Percentiles rank a stretch among this genome's conserved stretches.
These are phyloP conservation scores for Nemotelus nigrinus DNA, from an alignment of 2,888 invertebrate genomes.

Conservation along the genomic window DNA sequence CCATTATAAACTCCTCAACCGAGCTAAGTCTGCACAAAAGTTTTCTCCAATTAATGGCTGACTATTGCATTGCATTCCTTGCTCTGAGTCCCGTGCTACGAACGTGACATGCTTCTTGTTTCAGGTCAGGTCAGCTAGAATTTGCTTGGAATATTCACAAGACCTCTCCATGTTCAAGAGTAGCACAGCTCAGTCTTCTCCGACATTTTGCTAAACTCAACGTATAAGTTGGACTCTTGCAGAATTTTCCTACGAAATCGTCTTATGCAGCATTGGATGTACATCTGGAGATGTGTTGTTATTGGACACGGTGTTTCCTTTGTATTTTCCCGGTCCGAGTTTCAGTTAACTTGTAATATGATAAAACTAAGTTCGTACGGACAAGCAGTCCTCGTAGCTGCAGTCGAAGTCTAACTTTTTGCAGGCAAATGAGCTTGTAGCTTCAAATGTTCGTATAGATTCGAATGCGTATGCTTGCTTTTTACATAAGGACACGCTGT, in stretches of 20 bases:
- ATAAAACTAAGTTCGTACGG: constrained; percentile 45
- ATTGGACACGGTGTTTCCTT: constrained; percentile 7
- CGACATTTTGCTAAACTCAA: constrained; percentile 15
- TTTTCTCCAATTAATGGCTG: constrained; percentile 50
- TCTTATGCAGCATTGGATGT: constrained; percentile 30
- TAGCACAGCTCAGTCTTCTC: background rate
- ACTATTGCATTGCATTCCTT: constrained; percentile 29
- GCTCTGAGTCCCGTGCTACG: background rate
- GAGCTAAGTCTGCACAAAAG: constrained; percentile 51
- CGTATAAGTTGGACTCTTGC: constrained; percentile 25
- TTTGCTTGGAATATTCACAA: constrained; percentile 6
- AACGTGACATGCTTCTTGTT: background rate
- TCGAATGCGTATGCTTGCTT: constrained; percentile 36
- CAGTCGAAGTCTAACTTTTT: constrained; percentile 48
- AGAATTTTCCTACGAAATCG: constrained; percentile 27
- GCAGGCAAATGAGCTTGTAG: constrained; percentile 48
- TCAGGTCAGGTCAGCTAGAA: constrained; percentile 19
- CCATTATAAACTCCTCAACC: constrained; percentile 48
- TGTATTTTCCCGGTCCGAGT: background rate
- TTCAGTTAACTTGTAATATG: constrained; percentile 42
- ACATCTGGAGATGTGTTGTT: constrained; percentile 23
- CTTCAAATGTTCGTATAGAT: constrained; percentile 17
- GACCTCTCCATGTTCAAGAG: background rate
- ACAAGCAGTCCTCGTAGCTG: constrained; percentile 9
- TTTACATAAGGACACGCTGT: constrained; percentile 31